Conservation (phyloP, 2,113 vertebrate species). For the Bostrychus sinensis region DNA sequence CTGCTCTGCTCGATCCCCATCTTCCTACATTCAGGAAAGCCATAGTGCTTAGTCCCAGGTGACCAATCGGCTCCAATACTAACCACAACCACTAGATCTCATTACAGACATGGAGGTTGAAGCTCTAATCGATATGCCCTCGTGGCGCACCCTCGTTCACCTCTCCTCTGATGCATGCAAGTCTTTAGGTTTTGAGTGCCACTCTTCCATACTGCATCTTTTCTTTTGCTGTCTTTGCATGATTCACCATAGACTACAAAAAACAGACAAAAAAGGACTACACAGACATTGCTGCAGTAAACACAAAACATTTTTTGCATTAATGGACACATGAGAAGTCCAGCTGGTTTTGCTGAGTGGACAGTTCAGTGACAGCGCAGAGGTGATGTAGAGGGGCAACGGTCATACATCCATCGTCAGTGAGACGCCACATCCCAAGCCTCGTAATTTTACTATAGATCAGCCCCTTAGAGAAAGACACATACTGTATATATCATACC, state of each 20-base stretch:
- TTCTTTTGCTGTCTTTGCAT: too few relatives aligned
- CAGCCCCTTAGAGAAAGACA: not conserved
- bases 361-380: conserved; percentile 33
- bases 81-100: conserved; percentile 54
- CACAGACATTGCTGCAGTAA: too few relatives aligned
- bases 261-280: not conserved
- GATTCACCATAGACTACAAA: too few relatives aligned
- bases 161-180: conserved; percentile 10
- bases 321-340: not conserved
- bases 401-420: conserved; percentile 45
- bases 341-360: conserved; percentile 48
- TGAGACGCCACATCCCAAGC: conserved; percentile 44
- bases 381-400: conserved; percentile 47
- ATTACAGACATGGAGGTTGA: conserved; percentile 41
- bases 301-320: not conserved
- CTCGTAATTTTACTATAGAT: conserved; percentile 51
- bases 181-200: too few relatives aligned
- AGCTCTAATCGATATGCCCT: conserved; percentile 49
- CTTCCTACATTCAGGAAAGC: conserved; percentile 2
- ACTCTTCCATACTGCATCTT: too few relatives aligned
- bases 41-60: conserved; percentile 30
- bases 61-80: conserved; percentile 48
- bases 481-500: too few relatives aligned
- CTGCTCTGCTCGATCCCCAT: conserved; percentile 1
- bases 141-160: conserved; percentile 28